phyloP scores from a whole-genome alignment of 2,888 invertebrate species.

The Norana najaformis region DNA sequence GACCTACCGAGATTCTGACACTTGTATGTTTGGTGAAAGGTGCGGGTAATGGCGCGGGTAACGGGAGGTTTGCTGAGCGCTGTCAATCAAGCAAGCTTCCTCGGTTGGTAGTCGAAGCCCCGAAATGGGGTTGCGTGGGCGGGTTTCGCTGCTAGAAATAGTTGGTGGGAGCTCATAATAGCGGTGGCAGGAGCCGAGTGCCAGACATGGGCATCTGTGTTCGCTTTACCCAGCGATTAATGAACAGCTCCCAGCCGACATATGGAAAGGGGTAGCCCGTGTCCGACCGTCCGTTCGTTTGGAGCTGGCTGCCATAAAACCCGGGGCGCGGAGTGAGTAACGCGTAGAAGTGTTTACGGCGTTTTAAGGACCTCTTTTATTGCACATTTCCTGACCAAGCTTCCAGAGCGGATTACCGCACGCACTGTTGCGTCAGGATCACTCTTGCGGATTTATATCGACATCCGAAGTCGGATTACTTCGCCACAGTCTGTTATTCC shows the following conservation, averaged over 20 bases:
- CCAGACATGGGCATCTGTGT: slow-evolving; percentile 3
- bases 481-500: neutral
- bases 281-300: neutral
- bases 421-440: neutral
- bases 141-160: neutral
- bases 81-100: neutral
- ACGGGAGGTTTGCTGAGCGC: neutral
- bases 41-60: neutral
- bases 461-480: neutral
- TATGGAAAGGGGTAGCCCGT: neutral
- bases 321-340: neutral
- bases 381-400: neutral
- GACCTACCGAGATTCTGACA: neutral
- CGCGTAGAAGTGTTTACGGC: neutral
- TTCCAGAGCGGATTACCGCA: neutral
- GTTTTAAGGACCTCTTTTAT: neutral
- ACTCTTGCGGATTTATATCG: neutral
- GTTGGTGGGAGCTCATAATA: neutral
- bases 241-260: neutral
- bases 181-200: neutral
- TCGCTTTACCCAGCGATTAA: neutral
- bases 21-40: neutral
- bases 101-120: neutral
- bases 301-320: neutral
- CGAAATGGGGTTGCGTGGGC: neutral